These are phyloP conservation scores for Micromys minutus DNA, from an alignment of 2,113 vertebrate species.

Conservation along the genomic window DNA sequence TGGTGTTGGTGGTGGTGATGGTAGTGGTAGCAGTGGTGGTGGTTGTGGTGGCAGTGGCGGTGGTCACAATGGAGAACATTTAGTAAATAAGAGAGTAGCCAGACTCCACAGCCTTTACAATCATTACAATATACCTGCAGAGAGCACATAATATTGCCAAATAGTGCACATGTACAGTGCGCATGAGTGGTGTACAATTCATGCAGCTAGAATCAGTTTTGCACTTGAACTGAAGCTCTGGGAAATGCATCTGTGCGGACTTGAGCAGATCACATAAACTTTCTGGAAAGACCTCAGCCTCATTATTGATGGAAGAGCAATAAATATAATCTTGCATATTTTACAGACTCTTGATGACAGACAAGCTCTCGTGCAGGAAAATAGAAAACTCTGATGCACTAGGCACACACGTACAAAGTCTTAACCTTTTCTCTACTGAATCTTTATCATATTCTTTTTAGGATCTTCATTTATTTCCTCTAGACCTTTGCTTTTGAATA, in stretches of 20 bases:
- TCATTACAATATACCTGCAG: neutral
- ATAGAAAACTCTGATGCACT: neutral
- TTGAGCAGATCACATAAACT: neutral
- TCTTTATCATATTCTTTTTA: neutral
- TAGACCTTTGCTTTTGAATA: neutral
- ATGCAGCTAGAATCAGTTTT: neutral
- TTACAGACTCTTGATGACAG: neutral
- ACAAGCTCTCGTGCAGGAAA: neutral
- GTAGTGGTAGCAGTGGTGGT: no score
- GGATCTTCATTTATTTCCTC: neutral
- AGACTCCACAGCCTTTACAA: neutral
- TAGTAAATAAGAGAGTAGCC: neutral
- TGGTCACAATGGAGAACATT: neutral
- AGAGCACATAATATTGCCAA: no score
- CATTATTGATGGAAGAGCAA: neutral
- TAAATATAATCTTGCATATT: neutral
- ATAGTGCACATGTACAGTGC: no score
- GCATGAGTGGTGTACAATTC: neutral
- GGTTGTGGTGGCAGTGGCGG: no score
- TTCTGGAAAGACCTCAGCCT: neutral
- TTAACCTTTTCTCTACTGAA: neutral
- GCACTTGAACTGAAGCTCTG: neutral
- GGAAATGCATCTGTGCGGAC: neutral
- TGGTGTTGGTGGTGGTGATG: neutral
- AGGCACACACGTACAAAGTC: neutral